phyloP scores from a whole-genome alignment of 2,888 invertebrate genomes.

The Rhagium mordax region DNA sequence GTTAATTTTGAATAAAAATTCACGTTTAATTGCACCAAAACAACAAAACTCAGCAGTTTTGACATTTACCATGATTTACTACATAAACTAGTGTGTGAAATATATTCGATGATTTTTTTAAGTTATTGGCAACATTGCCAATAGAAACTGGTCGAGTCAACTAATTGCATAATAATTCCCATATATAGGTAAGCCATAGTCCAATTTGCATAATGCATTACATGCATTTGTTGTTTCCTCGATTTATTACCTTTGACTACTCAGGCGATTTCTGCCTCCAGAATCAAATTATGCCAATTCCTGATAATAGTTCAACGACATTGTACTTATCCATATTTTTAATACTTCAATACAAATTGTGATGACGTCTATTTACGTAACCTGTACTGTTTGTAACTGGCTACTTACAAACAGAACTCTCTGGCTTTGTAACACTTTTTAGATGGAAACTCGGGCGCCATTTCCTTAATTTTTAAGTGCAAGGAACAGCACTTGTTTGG shows the following conservation, averaged over 20 bases:
- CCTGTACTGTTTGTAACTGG: too few species aligned
- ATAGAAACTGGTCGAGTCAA: slow-evolving; percentile 2
- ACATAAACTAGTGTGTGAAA: not conserved
- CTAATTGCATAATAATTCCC: slow-evolving; percentile 18
- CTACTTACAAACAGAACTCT: too few species aligned
- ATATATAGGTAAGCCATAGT: slow-evolving; percentile 21
- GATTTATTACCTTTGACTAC: not conserved
- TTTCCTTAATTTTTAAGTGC: too few species aligned
- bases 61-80: not conserved
- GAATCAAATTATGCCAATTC: not conserved
- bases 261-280: not conserved
- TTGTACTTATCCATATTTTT: not conserved
- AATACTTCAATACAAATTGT: too few species aligned
- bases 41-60: slow-evolving; percentile 2
- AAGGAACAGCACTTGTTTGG: too few species aligned
- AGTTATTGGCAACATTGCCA: not conserved
- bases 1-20: slow-evolving; percentile 15
- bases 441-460: too few species aligned
- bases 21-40: not conserved
- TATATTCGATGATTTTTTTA: not conserved
- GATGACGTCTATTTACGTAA: too few species aligned
- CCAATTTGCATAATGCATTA: slow-evolving; percentile 13
- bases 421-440: too few species aligned
- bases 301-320: not conserved
- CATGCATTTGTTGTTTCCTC: not conserved